Conservation (phyloP, 2,797 vertebrate species). For the Lithobates pipiens region DNA sequence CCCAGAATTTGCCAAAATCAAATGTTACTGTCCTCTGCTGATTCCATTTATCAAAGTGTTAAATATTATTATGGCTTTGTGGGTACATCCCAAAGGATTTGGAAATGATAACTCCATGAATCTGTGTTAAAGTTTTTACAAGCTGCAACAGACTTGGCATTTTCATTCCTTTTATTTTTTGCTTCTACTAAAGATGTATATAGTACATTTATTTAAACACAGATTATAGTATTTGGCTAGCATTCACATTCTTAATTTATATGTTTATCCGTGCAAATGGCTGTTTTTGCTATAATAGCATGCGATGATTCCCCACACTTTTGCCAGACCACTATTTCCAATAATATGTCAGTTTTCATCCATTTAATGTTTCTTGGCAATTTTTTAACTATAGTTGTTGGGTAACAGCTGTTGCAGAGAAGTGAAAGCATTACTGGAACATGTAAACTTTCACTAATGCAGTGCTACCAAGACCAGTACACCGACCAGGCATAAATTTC, state of each 20-base stretch:
- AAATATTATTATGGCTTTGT: conserved; percentile 10
- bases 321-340: conserved; percentile 49
- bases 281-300: conserved; percentile 56
- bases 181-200: conserved; percentile 39
- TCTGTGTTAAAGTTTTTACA: conserved; percentile 18
- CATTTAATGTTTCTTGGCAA: conserved; percentile 42
- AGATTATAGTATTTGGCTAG: conserved; percentile 48
- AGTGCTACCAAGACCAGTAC: conserved; percentile 19
- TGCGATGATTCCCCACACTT: conserved; percentile 48
- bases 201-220: conserved; percentile 43
- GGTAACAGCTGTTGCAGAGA: conserved; percentile 45
- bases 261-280: conserved; percentile 47
- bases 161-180: conserved; percentile 44
- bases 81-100: conserved; percentile 14
- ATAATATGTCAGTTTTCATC: conserved; percentile 28
- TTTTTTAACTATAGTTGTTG: conserved; percentile 28
- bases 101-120: conserved; percentile 25
- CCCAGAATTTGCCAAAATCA: not conserved
- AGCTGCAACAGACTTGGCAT: conserved; percentile 28
- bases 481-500: not conserved
- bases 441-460: conserved; percentile 22
- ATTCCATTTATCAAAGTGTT: conserved; percentile 11
- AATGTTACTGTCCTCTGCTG: not conserved
- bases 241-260: conserved; percentile 55
- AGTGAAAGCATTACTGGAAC: conserved; percentile 25